Percentiles rank a stretch among this genome's conserved stretches.
phyloP scores from a whole-genome alignment of 2,888 invertebrate genomes.

The Tetanocera ferruginea region DNA sequence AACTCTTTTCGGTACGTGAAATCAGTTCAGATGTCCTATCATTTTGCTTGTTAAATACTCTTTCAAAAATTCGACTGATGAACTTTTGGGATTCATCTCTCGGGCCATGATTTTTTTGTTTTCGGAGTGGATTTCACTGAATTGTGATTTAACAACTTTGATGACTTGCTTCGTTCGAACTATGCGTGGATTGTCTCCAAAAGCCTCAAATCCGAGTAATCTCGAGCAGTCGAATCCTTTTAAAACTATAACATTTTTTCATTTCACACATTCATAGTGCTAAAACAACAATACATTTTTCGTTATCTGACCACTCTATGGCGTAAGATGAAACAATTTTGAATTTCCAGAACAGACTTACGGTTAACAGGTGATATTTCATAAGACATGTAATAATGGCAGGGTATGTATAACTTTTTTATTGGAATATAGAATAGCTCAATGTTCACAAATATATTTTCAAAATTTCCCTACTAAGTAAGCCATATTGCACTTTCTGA shows the following conservation, averaged over 20 bases:
- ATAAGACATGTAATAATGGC: constrained; percentile 2
- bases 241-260: constrained; percentile 20
- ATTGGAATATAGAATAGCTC: too few relatives aligned
- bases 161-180: not conserved
- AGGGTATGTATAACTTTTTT: constrained; percentile 4
- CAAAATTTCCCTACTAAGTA: too few relatives aligned
- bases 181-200: not conserved
- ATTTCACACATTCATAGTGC: constrained; percentile 22
- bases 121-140: not conserved
- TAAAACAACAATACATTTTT: constrained; percentile 13
- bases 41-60: not conserved
- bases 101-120: not conserved
- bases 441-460: too few relatives aligned
- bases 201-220: not conserved
- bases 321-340: too few relatives aligned
- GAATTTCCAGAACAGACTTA: constrained; percentile 9
- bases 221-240: not conserved
- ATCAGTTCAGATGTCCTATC: not conserved
- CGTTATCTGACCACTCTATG: constrained; percentile 27
- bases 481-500: too few relatives aligned
- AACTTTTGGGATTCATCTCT: not conserved
- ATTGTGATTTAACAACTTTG: not conserved
- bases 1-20: not conserved
- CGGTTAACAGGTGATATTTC: constrained; percentile 1
- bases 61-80: not conserved